These are phyloP conservation scores for Apamea anceps DNA, from an alignment of 2,888 invertebrate species.

Conservation along the genomic window DNA sequence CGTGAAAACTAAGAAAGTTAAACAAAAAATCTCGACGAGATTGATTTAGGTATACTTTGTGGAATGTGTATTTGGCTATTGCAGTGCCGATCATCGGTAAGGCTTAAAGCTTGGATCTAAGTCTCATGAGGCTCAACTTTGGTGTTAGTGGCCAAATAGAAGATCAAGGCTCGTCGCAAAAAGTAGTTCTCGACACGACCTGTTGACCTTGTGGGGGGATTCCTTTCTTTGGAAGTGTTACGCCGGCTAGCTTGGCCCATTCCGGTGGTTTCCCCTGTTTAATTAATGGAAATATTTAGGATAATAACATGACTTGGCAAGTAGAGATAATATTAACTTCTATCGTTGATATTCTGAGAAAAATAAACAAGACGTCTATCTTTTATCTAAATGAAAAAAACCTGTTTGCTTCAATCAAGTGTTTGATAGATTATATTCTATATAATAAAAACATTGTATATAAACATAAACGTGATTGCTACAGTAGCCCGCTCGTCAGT, in stretches of 20 bases:
- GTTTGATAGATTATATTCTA: not conserved
- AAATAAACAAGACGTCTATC: conserved; percentile 13
- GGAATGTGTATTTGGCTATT: not conserved
- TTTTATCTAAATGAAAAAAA: not conserved
- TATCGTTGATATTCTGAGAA: conserved; percentile 13
- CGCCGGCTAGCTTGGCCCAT: no score
- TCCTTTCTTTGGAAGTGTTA: not conserved
- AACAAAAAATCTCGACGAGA: not conserved
- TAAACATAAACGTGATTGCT: not conserved
- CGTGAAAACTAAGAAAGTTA: conserved; percentile 3
- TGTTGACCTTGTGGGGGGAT: no score
- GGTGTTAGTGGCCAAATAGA: not conserved
- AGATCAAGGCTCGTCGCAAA: not conserved
- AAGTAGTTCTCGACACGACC: not conserved
- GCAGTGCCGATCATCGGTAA: not conserved
- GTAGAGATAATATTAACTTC: not conserved
- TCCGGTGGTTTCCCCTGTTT: not conserved
- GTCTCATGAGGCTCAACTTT: not conserved
- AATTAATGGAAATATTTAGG: not conserved
- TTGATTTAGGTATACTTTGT: not conserved
- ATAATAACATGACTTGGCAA: not conserved
- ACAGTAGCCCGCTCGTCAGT: not conserved
- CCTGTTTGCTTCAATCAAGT: not conserved
- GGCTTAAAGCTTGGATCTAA: not conserved
- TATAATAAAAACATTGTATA: not conserved